Conservation (phyloP, 2,113 vertebrate species). For the Malurus elegans region DNA sequence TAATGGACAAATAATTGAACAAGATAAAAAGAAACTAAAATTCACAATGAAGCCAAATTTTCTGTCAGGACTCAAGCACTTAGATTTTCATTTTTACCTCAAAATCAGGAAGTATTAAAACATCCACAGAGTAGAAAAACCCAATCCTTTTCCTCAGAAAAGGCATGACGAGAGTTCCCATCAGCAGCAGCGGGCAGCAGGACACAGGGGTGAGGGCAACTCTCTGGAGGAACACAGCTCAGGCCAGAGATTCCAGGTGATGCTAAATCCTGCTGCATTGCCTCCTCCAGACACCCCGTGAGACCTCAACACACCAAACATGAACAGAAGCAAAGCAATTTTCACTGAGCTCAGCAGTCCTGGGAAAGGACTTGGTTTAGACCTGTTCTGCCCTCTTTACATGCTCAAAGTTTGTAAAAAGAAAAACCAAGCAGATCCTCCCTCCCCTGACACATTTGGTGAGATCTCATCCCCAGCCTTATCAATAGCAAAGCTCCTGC, state of each 20-base stretch:
- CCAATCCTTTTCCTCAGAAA: not conserved
- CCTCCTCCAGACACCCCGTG: not conserved
- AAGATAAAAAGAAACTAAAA: not conserved
- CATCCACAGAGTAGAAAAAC: not conserved
- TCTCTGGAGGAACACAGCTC: accelerated
- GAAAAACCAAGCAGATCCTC: not conserved
- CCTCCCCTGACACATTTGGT: not conserved
- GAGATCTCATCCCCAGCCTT: not conserved
- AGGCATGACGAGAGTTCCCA: accelerated
- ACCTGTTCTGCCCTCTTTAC: not conserved
- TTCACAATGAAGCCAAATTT: not conserved
- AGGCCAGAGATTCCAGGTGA: not conserved
- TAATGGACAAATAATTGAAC: not conserved
- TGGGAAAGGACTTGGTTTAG: not conserved
- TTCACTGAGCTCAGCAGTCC: not conserved
- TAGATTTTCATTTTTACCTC: not conserved
- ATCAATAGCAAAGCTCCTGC: not conserved
- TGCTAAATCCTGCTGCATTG: not conserved
- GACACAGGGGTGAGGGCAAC: accelerated
- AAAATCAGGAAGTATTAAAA: not conserved
- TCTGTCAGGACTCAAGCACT: not conserved
- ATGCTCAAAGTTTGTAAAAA: not conserved
- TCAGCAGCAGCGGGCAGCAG: not conserved
- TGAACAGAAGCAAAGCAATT: not conserved
- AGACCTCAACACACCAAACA: accelerated